Evolutionary conservation across 1,140 invertebrate genomes (phyloP).

Genomic region (Hylaeus volcanicus): DNA sequence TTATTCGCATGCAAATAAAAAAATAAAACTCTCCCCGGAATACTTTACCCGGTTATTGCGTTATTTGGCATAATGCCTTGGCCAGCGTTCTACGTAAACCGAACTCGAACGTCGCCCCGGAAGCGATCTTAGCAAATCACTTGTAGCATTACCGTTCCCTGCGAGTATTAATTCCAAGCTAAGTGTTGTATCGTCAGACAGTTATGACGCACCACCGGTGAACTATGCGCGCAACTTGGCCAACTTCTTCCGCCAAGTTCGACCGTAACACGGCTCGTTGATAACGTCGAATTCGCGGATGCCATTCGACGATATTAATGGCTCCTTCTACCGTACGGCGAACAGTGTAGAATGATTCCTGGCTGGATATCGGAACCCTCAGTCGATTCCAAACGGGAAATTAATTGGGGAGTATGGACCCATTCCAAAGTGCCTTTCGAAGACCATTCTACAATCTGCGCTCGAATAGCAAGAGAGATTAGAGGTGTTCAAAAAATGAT

Average conservation of each 20-base stretch:
- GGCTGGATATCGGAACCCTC: too few species aligned
- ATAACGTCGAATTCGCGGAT: slow-evolving; percentile 11
- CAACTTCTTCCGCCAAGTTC: slow-evolving; percentile 4
- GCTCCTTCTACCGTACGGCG: neutral
- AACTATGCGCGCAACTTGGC: neutral
- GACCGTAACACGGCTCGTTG: slow-evolving; percentile 13
- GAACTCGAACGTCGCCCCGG: neutral
- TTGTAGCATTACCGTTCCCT: neutral
- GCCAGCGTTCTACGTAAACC: slow-evolving; percentile 7
- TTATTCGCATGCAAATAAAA: neutral
- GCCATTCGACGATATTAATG: neutral
- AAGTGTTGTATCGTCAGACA: slow-evolving; percentile 10
- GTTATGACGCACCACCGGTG: slow-evolving; percentile 10
- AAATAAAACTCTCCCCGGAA: neutral
- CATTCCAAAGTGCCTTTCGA: too few species aligned
- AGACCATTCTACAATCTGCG: too few species aligned
- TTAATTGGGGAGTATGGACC: too few species aligned
- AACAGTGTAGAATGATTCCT: neutral
- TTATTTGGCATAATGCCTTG: slow-evolving; percentile 26
- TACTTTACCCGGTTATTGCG: neutral
- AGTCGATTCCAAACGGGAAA: too few species aligned
- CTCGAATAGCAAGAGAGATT: too few species aligned
- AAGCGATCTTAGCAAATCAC: slow-evolving; percentile 35
- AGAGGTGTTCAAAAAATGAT: too few species aligned
- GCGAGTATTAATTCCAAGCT: slow-evolving; percentile 20